Base-by-base conservation (phyloP, 1,140 invertebrate genomes). In the Tenebrio molitor region DNA sequence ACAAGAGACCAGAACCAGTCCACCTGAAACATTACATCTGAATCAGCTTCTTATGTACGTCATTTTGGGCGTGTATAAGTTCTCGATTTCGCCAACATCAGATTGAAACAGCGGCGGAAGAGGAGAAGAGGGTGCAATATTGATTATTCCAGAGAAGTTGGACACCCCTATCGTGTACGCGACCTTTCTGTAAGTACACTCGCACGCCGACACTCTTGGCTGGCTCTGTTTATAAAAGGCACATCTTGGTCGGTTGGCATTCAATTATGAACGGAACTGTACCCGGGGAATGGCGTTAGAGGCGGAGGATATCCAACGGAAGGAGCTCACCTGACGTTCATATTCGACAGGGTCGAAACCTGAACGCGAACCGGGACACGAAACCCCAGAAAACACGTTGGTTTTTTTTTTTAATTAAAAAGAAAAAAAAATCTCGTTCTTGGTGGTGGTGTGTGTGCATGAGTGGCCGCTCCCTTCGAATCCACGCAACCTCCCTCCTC, bases 61-160 rank as follows among this genome's bases (percentile, higher is more conserved):
- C 50, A 58, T 29, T 58, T 58, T 25, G 50, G 44, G 44, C 44
- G 50, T 29, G 50, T 58, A 29, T 53, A 58, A 58, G 50, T 58
- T 58, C 50, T 58, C 64, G 64, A 66, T 66, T 66, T 66, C 64
- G 64, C 42, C 17, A 65, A 66, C 65, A 58, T 58, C 50, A 68
- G 65, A 68, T 68, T 68, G 65, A 68, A 68, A 46, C 39, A 46
- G 71, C 16, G 41, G 44, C 17, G 69, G 72, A 50, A 39, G 63
- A 23, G 50, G 73, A 68, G 58, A 74, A 41, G 70, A 69, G 68
- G 71, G 75, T 75, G 73, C 71, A 75, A 73, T 77, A 77, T 77
- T 77, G 75, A 75, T 77, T 75, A 75, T 77, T 75, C 73, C 73
- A 62, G 72, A 77, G 74, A 63, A 63, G 69, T 72, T 72, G 41